Evolutionary conservation across 2,113 vertebrate genomes (phyloP), one percentile per base, ranked within the genome.

Genomic region (Puma concolor): DNA sequence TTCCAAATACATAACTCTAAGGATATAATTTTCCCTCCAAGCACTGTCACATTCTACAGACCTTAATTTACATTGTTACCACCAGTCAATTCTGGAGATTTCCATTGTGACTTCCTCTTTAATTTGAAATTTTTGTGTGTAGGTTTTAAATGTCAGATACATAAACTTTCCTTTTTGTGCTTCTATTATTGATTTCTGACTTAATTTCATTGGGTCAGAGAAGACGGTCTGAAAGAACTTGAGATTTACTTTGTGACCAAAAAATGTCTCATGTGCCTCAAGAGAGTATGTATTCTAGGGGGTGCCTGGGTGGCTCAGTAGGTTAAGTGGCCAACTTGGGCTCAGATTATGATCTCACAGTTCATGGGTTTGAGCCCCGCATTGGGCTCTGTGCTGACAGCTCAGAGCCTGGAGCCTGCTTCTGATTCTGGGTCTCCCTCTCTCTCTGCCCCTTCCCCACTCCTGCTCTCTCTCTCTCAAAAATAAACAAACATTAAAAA

Each of bases 151-250:
- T 83, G 38, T 64, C 69, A 94, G 72, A 72, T 50, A 91, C 13
- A 57, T 41, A 72, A 52, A 66, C 44, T 60, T 87, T 33, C 50
- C 19, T 94, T 95, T 57, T 69, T 38, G 29, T 50, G 6, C 5
- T 91, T 91, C 83, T 91, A 74, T 80, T 79, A 83, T 29, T 97
- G n/a, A 96, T 50, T 64, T 94, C 36, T 89, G 63, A 64, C 19
- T 88, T 71, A 50, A 31, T 11, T 90, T 71, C 63, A 38, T 83
- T 60, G 60, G 25, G 48, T 67, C 64, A 95, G 48, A 74, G 41
- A 72, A 89, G 21, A 89, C 19, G 19, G 13, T 36, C 50, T 96
- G 31, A 89, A 64, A 92, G 29, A 41, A 94, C 54, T 7, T 82
- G 41, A 94, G 48, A 25, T n/a, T 85, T 85, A 86, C 38, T 72